Conservation (phyloP, 2,797 vertebrate genomes). For the Petrocephalus sullivani region DNA sequence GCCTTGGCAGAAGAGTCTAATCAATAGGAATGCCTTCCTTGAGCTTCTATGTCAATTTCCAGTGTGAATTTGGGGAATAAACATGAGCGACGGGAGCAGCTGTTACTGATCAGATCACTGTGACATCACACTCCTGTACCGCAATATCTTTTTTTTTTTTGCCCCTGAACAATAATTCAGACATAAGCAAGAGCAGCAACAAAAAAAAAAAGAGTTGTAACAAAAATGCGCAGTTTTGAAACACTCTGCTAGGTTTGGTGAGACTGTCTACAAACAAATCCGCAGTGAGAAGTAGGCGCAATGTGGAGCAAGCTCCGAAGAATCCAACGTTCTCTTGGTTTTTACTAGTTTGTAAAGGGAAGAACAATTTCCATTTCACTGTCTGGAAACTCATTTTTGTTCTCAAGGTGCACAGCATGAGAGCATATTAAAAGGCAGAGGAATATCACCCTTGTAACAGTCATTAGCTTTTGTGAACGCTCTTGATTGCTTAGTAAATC, state of each 20-base stretch:
- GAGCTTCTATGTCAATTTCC: constrained; percentile 56
- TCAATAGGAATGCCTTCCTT: constrained; percentile 43
- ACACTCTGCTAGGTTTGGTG: not conserved
- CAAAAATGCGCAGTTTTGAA: not conserved
- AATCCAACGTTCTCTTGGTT: not conserved
- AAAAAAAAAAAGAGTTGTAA: not conserved
- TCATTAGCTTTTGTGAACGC: constrained; percentile 37
- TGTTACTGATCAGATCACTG: not conserved
- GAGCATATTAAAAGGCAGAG: constrained; percentile 18
- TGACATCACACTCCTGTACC: not conserved
- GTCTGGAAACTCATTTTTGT: not conserved
- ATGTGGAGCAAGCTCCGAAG: not conserved
- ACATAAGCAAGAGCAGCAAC: not conserved
- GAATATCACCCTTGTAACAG: constrained; percentile 29
- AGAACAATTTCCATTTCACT: not conserved
- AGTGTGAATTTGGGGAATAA: constrained; percentile 41
- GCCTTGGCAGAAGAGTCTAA: constrained; percentile 40
- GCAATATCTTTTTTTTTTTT: not conserved
- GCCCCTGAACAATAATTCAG: not conserved
- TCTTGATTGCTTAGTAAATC: constrained; percentile 37
- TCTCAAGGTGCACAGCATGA: constrained; percentile 7
- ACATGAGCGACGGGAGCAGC: constrained; percentile 17
- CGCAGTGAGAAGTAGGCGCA: not conserved
- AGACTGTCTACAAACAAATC: not conserved
- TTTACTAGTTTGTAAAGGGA: not conserved